Percentiles rank a stretch among this genome's conserved stretches.
These are phyloP conservation scores for Lasius platythorax DNA, from an alignment of 2,888 invertebrate species.

Conservation along the genomic window DNA sequence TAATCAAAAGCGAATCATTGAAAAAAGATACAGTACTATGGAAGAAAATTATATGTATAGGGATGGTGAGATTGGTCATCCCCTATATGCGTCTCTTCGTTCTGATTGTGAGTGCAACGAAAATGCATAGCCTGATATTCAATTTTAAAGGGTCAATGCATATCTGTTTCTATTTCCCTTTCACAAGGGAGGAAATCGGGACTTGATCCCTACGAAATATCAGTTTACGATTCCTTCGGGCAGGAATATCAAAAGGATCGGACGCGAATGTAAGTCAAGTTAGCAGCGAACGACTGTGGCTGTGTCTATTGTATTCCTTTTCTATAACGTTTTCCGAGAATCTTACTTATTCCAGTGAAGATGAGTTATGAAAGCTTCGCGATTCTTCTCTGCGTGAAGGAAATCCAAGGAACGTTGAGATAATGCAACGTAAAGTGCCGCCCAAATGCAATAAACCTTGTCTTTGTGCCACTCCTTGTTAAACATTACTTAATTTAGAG, in stretches of 20 bases:
- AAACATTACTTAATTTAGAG: constrained; percentile 23
- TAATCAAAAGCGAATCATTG: not conserved
- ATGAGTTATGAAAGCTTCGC: constrained; percentile 44
- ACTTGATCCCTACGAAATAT: constrained; percentile 27
- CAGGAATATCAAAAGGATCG: not conserved
- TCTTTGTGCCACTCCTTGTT: constrained; percentile 23
- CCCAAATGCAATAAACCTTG: constrained; percentile 41
- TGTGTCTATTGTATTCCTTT: constrained; percentile 20
- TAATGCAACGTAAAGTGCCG: constrained; percentile 37
- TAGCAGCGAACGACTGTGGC: not conserved
- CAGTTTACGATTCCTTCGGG: constrained; percentile 11
- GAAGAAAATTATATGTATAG: not conserved
- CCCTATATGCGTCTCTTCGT: not conserved
- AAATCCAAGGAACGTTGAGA: constrained; percentile 20
- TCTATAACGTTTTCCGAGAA: constrained; percentile 23
- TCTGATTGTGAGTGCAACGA: not conserved
- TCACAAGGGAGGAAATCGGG: not conserved
- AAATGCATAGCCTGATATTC: constrained; percentile 14
- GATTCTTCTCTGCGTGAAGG: constrained; percentile 27
- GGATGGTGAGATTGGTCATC: not conserved
- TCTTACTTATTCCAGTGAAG: constrained; percentile 36
- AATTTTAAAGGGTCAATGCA: constrained; percentile 9
- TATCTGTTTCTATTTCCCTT: not conserved
- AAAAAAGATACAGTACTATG: not conserved
- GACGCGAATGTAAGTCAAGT: constrained; percentile 22